Evolutionary conservation across 2,797 vertebrate species (phyloP).

Genomic region (Cephalopachus bancanus): DNA sequence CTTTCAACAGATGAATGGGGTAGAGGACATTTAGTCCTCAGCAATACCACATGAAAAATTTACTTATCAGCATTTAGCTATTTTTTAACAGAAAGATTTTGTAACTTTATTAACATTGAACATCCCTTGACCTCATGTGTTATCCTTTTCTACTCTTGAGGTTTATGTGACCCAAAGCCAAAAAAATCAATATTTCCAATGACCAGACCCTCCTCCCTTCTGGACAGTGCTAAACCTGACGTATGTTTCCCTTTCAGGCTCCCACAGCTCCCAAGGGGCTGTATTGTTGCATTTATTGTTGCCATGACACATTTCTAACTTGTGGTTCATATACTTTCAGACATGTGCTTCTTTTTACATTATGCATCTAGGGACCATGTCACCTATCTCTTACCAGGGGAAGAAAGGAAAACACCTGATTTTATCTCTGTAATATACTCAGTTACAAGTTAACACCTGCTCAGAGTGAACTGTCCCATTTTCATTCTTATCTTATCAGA

Average conservation of each 20-base stretch:
- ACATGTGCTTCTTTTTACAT: not conserved
- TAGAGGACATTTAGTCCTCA: not conserved
- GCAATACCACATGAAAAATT: not conserved
- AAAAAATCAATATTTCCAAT: not conserved
- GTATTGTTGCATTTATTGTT: not conserved
- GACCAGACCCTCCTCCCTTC: not conserved
- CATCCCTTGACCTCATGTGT: not conserved
- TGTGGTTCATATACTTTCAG: not conserved
- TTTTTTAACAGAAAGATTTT: constrained; percentile 19
- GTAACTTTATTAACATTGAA: not conserved
- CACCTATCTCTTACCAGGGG: not conserved
- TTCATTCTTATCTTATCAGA: not conserved
- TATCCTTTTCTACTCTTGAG: not conserved
- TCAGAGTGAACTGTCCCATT: not conserved
- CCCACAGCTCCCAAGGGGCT: not conserved
- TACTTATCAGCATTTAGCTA: not conserved
- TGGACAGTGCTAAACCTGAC: not conserved
- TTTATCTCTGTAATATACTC: not conserved
- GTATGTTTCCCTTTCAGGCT: not conserved
- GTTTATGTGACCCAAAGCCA: not conserved
- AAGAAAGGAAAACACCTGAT: not conserved
- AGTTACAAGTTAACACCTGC: not conserved
- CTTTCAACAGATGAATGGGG: not conserved
- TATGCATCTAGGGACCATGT: not conserved
- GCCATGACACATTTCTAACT: not conserved